These are phyloP conservation scores for Trissolcus japonicus DNA, from an alignment of 2,888 invertebrate genomes.

Conservation along the genomic window DNA sequence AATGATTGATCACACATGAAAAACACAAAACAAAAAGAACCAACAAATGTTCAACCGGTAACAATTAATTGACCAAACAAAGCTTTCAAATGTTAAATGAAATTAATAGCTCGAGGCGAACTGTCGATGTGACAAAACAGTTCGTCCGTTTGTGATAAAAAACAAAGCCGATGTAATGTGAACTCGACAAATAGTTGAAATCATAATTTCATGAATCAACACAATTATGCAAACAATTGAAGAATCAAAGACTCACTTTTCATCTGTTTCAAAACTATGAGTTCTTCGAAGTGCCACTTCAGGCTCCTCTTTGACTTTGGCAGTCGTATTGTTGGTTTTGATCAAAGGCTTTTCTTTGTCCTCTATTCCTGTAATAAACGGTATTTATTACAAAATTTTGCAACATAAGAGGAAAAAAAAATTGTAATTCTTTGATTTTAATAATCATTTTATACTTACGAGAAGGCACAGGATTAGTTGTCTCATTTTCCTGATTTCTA, in stretches of 20 bases:
- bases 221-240: neutral
- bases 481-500: conserved; percentile 78
- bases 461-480: conserved; percentile 78
- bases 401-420: too few relatives aligned
- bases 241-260: conserved; percentile 83
- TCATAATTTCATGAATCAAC: conserved; percentile 1
- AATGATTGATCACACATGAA: conserved; percentile 15
- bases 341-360: conserved; percentile 74
- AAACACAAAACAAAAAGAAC: conserved; percentile 9
- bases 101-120: conserved; percentile 37
- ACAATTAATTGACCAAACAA: conserved; percentile 14
- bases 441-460: conserved; percentile 64
- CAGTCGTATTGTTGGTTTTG: conserved; percentile 72
- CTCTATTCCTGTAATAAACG: conserved; percentile 68
- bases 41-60: conserved; percentile 16
- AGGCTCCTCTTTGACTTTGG: conserved; percentile 77
- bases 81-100: conserved; percentile 28
- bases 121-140: conserved; percentile 22
- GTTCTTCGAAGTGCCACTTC: conserved; percentile 87
- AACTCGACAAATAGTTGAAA: conserved; percentile 17
- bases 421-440: neutral
- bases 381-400: too few relatives aligned
- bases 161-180: conserved; percentile 19
- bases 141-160: conserved; percentile 11
- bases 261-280: conserved; percentile 92